Base-by-base conservation (phyloP, 2,113 vertebrate genomes). In the Xyliphius kryptos region DNA sequence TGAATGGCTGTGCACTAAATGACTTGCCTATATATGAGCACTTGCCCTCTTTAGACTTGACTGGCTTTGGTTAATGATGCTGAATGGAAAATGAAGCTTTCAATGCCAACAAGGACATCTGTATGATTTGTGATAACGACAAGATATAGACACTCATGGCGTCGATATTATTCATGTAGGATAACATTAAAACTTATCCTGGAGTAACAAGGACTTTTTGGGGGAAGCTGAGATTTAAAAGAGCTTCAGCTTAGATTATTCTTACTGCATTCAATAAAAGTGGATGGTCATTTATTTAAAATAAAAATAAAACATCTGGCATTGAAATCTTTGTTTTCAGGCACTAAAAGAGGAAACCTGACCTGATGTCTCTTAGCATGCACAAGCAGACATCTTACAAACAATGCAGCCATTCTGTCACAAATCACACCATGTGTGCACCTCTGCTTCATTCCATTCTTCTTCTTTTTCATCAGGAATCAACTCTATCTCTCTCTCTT, bases 1-100 rank as follows among this genome's bases (percentile, higher is more conserved):
- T 80, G 76, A 85, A 87, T 81, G 87, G 82, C 84, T 85, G 68
- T 87, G 91, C 90, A 90, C 89, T 78, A 82, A 82, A 66, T 84
- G 76, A 89, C 80, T 85, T 84, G 80, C 83, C 82, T 78, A 78
- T 81, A 80, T 74, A 81, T 66, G 63, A 82, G 80, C 80, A 80
- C 80, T 73, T 52, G 66, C 74, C 86, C 81, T 75, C n/a, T 77
- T 69, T 74, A 81, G 80, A 73, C 73, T 69, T 81, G 81, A 82
- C 80, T 83, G 85, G 84, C 85, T 86, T 64, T 86, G 82, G 76
- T 83, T 79, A 79, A 81, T 77, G 71, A 84, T 73, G 68, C 79
- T 71, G 62, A 75, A 79, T 69, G 73, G 72, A 78, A 86, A 83
- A 86, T 82, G 84, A 86, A 88, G 82, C 76, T 85, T 86, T 85